phyloP scores from a whole-genome alignment of 2,888 invertebrate species.

The Herminia tarsipennalis region DNA sequence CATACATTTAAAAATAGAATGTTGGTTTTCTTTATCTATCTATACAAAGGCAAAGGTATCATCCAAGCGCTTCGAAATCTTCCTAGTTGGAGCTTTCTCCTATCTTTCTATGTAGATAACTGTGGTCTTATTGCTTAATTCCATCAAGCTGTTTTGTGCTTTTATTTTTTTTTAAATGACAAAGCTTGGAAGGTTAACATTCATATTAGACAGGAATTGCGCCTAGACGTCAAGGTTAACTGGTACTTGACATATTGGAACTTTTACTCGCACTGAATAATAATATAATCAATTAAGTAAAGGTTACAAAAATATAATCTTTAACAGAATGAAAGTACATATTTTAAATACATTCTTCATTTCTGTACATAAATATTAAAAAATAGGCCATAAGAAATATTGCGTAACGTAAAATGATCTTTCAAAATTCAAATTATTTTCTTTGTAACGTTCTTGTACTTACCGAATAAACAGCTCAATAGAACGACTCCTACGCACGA shows the following conservation, averaged over 20 bases:
- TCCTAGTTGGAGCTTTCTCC: too few species aligned
- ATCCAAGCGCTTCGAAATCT: too few species aligned
- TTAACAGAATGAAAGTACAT: slow-evolving; percentile 20
- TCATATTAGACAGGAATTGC: slow-evolving; percentile 49
- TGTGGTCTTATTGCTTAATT: too few species aligned
- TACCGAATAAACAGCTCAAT: slow-evolving; percentile 73
- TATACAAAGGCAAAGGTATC: too few species aligned
- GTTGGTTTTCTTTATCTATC: too few species aligned
- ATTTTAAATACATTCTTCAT: slow-evolving; percentile 8
- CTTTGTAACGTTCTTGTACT: slow-evolving; percentile 42
- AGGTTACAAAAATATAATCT: slow-evolving; percentile 45
- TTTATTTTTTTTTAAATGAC: not conserved
- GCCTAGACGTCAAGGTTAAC: slow-evolving; percentile 53
- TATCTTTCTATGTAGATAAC: too few species aligned
- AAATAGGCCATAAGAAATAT: not conserved
- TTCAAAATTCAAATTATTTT: not conserved
- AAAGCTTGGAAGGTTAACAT: slow-evolving; percentile 15
- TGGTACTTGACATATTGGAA: slow-evolving; percentile 48
- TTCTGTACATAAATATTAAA: not conserved
- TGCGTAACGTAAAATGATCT: not conserved
- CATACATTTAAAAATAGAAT: too few species aligned
- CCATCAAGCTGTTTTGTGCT: too few species aligned
- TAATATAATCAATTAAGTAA: slow-evolving; percentile 29
- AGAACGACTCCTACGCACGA: slow-evolving; percentile 65
- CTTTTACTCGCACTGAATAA: slow-evolving; percentile 38